A percentile compares a stretch with the other conserved stretches of the same genome.
Conservation (phyloP, 2,888 invertebrate genomes). For the Chorisops tibialis region DNA sequence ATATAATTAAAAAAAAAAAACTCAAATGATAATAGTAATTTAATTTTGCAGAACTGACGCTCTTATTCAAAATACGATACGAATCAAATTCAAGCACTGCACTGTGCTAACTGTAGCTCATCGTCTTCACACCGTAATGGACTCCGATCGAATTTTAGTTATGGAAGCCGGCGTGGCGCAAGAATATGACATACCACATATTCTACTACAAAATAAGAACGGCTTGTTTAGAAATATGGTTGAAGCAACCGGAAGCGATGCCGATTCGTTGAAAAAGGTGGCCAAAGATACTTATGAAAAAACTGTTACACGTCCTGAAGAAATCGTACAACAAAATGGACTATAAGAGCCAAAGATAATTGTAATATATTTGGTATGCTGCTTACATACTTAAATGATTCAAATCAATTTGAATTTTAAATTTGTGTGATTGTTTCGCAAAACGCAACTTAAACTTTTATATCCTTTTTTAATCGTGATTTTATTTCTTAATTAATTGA, state of each 20-base stretch:
- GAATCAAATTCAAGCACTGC: slow-evolving; percentile 73
- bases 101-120: slow-evolving; percentile 91
- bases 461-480: too few species aligned
- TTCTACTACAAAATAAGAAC: slow-evolving; percentile 59
- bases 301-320: slow-evolving; percentile 16
- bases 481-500: too few species aligned
- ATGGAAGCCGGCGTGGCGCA: slow-evolving; percentile 77
- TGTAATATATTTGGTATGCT: too few species aligned
- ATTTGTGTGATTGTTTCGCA: too few species aligned
- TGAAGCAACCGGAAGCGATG: slow-evolving; percentile 60
- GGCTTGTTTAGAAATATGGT: slow-evolving; percentile 69
- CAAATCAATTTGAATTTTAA: too few species aligned
- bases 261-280: slow-evolving; percentile 53
- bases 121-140: slow-evolving; percentile 88
- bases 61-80: slow-evolving; percentile 79
- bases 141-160: slow-evolving; percentile 83
- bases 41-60: slow-evolving; percentile 68
- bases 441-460: too few species aligned
- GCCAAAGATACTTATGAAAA: slow-evolving; percentile 51
- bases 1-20: too few species aligned
- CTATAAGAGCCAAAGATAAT: slow-evolving; percentile 8
- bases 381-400: too few species aligned
- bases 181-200: slow-evolving; percentile 69
- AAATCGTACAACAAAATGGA: too few species aligned
- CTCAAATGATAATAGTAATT: slow-evolving; percentile 50